Evolutionary conservation across 2,888 invertebrate species (phyloP), one percentile per base, ranked within the genome.

Genomic region (Pelosia muscerda): DNA sequence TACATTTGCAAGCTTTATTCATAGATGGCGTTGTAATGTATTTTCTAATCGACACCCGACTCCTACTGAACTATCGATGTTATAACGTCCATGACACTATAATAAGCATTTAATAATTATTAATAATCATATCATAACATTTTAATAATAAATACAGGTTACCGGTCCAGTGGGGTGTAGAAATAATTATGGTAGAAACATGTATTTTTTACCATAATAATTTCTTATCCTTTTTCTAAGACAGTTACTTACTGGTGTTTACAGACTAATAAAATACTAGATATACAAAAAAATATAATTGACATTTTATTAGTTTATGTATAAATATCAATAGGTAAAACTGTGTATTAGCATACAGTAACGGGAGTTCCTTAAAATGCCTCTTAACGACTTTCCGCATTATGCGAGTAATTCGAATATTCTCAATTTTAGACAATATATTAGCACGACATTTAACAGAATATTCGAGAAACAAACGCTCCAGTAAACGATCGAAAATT

Each of bases 311-410:
- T 42, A 42, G 28, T 53, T 58, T 19, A 19, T n/a, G 19, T 49
- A n/a, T 31, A 1, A 15, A 57, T 38, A 34, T 31, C 49, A 66
- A 63, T 60, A 66, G 34, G 23, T 49, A 26, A 10, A 34, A 26
- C 34, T 53, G 26, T 22, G 26, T 38, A 55, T 25, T 54, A 65
- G 63, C 34, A 19, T 57, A 67, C 63, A 63, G 25, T 72, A 73
- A 56, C 10, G 76, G 62, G 63, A 86, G 89, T 88, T 89, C 86
- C 86, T 88, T 86, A 69, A 78, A 84, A 85, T 84, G 83, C 78
- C 73, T 79, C 81, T 66, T n/a, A 68, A 60, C 60, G 74, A 82
- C 81, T 81, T 82, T 85, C 71, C 5, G 8, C n/a, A 42, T 19
- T 19, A 38, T n/a, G 49, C 49, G 9, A 49, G 49, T 49, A n/a